Conservation (phyloP, 2,888 invertebrate species). For the Archaeoteleia sp. region DNA sequence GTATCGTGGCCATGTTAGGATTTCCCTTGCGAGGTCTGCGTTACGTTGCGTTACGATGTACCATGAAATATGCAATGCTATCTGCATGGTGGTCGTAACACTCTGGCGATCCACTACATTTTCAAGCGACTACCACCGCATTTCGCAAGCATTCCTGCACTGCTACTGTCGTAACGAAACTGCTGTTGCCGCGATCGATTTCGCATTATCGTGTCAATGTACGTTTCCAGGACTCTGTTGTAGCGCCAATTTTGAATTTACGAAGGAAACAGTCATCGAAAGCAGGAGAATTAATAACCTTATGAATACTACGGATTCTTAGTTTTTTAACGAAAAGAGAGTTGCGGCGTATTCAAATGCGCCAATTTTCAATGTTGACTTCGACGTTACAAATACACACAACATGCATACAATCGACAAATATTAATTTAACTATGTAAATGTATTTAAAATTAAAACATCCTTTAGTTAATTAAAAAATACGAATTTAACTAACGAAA, state of each 20-base stretch:
- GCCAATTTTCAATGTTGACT: constrained; percentile 12
- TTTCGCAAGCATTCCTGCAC: constrained; percentile 37
- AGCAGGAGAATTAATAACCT: constrained; percentile 23
- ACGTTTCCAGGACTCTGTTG: constrained; percentile 26
- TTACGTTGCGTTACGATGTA: constrained; percentile 64
- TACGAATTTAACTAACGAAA: no score
- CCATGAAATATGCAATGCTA: constrained; percentile 71
- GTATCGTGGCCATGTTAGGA: constrained; percentile 63
- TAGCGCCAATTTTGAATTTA: constrained; percentile 40
- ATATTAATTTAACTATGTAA: no score
- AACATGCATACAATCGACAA: no score
- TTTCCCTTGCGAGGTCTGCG: constrained; percentile 72
- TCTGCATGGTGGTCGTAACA: constrained; percentile 62
- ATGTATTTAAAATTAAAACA: no score
- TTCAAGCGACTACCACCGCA: constrained; percentile 48
- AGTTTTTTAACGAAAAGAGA: constrained; percentile 1
- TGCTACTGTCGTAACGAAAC: constrained; percentile 24
- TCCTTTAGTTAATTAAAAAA: no score
- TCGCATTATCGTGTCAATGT: constrained; percentile 43
- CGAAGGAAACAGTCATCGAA: constrained; percentile 22
- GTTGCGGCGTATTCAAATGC: background rate
- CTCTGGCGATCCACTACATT: constrained; percentile 57
- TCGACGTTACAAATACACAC: no score
- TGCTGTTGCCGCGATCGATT: constrained; percentile 47
- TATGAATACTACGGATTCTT: background rate